A percentile compares a stretch with the other conserved stretches of the same genome.
Conservation (phyloP, 2,888 invertebrate genomes). For the Coenonympha arcania region DNA sequence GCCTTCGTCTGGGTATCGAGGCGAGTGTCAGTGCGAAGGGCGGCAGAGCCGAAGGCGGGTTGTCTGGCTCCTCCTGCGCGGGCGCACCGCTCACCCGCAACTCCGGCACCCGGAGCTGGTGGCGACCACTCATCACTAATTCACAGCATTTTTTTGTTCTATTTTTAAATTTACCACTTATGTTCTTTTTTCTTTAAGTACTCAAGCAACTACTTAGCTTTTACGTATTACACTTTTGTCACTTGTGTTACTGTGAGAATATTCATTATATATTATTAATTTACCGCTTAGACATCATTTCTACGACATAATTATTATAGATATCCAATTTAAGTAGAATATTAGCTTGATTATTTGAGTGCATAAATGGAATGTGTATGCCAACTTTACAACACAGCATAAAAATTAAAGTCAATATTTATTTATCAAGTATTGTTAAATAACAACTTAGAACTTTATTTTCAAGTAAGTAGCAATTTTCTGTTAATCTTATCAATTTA, state of each 20-base stretch:
- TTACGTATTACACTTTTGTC: neutral
- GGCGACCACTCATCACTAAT: constrained; percentile 63
- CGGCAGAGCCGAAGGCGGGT: constrained; percentile 56
- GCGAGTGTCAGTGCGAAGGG: constrained; percentile 69
- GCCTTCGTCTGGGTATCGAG: constrained; percentile 76
- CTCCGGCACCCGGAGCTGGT: constrained; percentile 79
- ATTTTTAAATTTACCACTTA: too few species aligned
- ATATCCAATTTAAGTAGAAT: neutral
- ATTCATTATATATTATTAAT: neutral
- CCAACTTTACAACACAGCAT: too few species aligned
- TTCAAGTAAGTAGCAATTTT: too few species aligned
- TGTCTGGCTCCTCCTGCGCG: constrained; percentile 58
- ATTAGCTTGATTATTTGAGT: too few species aligned
- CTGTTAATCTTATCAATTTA: too few species aligned
- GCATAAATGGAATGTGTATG: constrained; percentile 18
- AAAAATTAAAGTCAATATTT: neutral
- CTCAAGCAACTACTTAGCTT: too few species aligned
- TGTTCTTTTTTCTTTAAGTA: too few species aligned
- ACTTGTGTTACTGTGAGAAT: neutral
- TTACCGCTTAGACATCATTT: neutral
- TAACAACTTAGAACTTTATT: too few species aligned
- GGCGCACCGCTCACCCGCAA: constrained; percentile 77
- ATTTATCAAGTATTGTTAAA: too few species aligned
- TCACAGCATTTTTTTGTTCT: constrained; percentile 18
- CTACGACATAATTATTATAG: neutral